phyloP scores from a whole-genome alignment of 2,888 invertebrate species.

The Poecilobothrus nobilitatus region DNA sequence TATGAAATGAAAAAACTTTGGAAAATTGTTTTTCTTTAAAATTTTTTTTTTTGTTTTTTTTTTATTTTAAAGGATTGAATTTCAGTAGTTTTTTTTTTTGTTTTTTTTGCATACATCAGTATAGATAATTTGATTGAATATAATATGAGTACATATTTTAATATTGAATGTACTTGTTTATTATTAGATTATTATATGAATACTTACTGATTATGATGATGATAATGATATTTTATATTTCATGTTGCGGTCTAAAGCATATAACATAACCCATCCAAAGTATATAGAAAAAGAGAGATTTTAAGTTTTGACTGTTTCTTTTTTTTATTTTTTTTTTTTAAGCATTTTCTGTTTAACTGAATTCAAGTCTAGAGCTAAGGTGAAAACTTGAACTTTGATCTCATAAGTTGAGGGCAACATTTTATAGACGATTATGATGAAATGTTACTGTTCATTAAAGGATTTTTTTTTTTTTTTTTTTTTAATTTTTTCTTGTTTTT shows the following conservation, averaged over 20 bases:
- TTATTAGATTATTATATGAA: background rate
- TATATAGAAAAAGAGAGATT: no score
- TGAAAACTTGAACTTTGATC: constrained; percentile 6
- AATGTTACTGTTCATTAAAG: no score
- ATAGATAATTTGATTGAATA: no score
- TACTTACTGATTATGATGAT: background rate
- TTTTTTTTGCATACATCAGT: background rate
- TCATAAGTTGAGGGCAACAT: background rate
- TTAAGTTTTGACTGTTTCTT: no score
- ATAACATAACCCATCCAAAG: no score
- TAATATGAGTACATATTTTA: no score
- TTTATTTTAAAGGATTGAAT: background rate
- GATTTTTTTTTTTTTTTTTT: no score
- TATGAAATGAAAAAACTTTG: background rate
- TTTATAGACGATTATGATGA: background rate
- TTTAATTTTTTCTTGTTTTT: no score
- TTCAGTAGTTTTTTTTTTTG: background rate
- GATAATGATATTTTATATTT: no score
- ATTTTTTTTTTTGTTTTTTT: background rate
- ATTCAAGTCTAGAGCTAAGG: background rate
- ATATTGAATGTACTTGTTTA: no score
- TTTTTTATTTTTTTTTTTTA: no score
- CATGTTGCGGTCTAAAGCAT: no score
- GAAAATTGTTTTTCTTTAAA: background rate
- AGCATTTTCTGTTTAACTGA: background rate